Evolutionary conservation across 2,113 vertebrate genomes (phyloP).

Genomic region (Apistogramma diplotaenia): DNA sequence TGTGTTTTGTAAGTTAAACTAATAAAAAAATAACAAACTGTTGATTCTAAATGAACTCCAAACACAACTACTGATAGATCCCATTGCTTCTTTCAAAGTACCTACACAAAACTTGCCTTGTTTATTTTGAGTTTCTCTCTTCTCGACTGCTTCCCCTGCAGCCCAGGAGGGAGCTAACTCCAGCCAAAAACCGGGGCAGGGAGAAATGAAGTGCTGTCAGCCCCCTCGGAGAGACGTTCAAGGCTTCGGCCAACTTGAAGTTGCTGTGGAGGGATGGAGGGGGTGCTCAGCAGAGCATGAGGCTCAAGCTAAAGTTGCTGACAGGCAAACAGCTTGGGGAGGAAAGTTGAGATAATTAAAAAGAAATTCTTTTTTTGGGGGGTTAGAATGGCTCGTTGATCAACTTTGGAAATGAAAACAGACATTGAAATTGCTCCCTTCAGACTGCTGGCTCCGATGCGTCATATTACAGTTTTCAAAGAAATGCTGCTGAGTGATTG

Average conservation of each 20-base stretch:
- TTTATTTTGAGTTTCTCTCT: constrained; percentile 43
- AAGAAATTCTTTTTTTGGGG: constrained; percentile 41
- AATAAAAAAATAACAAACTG: not conserved
- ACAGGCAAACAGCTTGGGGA: constrained; percentile 63
- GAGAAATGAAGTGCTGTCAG: constrained; percentile 53
- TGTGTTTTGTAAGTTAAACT: not conserved
- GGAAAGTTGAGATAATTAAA: constrained; percentile 66
- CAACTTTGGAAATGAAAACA: constrained; percentile 53
- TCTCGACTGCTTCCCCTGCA: not conserved
- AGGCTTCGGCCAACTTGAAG: constrained; percentile 51
- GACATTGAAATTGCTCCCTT: constrained; percentile 10
- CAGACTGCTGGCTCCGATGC: constrained; percentile 9
- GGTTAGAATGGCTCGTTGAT: constrained; percentile 45
- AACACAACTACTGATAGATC: not conserved
- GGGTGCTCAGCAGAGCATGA: constrained; percentile 62
- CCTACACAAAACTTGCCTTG: constrained; percentile 13
- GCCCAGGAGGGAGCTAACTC: constrained; percentile 54
- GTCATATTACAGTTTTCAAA: not conserved
- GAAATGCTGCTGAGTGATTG: not conserved
- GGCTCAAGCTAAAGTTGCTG: constrained; percentile 58
- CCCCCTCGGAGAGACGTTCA: constrained; percentile 54
- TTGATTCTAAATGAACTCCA: not conserved
- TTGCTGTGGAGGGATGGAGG: constrained; percentile 47
- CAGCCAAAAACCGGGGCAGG: constrained; percentile 38
- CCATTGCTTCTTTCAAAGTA: not conserved